Conservation (phyloP, 2,113 vertebrate species). For the Morphnarchus princeps region DNA sequence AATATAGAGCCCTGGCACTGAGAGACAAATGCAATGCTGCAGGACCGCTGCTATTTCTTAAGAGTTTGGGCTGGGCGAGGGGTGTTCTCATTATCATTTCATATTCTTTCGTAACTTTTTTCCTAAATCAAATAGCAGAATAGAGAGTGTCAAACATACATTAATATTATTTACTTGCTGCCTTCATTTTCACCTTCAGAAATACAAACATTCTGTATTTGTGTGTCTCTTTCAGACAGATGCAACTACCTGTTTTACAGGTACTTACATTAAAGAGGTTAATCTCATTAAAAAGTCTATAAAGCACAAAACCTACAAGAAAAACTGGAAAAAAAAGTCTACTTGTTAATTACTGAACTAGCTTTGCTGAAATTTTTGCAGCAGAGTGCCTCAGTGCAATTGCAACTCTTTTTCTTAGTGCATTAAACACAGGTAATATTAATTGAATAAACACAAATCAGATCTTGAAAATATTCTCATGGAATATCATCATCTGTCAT, state of each 20-base stretch:
- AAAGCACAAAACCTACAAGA: neutral
- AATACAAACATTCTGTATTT: neutral
- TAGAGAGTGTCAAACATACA: neutral
- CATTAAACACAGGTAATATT: neutral
- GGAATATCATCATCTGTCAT: neutral
- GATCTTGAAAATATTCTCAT: neutral
- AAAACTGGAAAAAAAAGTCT: neutral
- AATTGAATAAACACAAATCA: neutral
- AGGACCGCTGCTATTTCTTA: constrained; percentile 46
- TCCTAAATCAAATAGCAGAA: neutral
- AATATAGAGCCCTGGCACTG: constrained; percentile 56
- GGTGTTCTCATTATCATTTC: neutral
- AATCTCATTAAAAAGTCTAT: neutral
- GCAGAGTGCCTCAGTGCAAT: neutral
- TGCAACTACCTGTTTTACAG: neutral
- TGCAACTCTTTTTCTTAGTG: neutral
- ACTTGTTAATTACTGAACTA: neutral
- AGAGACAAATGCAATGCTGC: constrained; percentile 34
- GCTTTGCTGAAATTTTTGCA: neutral
- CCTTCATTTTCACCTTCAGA: neutral
- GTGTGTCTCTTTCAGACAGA: neutral
- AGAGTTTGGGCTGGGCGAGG: constrained; percentile 29
- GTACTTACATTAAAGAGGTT: neutral
- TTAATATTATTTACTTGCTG: neutral
- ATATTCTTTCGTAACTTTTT: neutral